Base-by-base conservation (phyloP, 2,797 vertebrate species). In the Ficedula albicollis region DNA sequence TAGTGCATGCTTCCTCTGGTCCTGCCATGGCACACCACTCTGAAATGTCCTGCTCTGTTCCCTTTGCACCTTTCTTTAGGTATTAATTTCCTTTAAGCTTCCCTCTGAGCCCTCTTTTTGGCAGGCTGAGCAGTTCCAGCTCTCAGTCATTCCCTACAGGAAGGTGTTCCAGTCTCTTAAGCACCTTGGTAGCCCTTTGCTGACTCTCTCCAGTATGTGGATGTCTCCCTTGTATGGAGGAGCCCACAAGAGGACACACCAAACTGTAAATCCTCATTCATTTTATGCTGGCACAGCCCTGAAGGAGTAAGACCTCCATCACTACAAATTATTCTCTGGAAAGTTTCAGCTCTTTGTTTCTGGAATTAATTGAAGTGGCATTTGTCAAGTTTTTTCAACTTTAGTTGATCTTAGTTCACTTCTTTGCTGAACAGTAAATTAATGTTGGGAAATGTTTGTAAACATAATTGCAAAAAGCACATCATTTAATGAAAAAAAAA, bases 391-490 rank as follows among this genome's bases (percentile, higher is more conserved):
- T 60, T 76, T 69, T 79, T 77, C 63, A 38, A 25, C 30, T 85
- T 59, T 5, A 52, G 26, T 78, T 91, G 76, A 41, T 13, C 56
- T 92, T 87, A 89, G 36, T 89, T 83, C 72, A 55, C 13, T 89
- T 49, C 52, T 80, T 51, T 93, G 29, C n/a, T 87, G 69, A 92
- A 87, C 68, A 68, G 26, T 89, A 92, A 89, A 89, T 60, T 36
- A 78, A 2, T 72, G 46, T 51, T 23, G 3, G 27, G 55, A 87
- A 87, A 54, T 7, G 23, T 80, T 83, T 85, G 44, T 84, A 36
- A 75, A 85, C 52, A 14, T 46, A 91, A 73, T 52, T 73, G 30
- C 51, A 96, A 83, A 83, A 43, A 87, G 36, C 36, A 58, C 11
- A 48, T 48, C 1, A 64, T 72, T 78, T 89, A 91, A 86, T 78